phyloP scores from a whole-genome alignment of 2,888 invertebrate species.

The Eilema sororculum region DNA sequence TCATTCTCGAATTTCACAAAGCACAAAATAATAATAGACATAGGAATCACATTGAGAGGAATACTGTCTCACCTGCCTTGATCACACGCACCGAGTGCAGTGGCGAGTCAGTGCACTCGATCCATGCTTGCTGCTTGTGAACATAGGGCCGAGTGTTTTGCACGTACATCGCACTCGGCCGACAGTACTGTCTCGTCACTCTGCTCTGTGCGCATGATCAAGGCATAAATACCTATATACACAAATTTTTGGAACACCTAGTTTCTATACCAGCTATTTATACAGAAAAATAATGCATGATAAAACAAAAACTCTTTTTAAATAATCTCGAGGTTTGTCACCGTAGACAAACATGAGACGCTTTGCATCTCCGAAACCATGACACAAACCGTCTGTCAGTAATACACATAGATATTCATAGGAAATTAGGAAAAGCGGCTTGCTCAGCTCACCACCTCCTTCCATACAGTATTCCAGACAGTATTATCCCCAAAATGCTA shows the following conservation, averaged over 20 bases:
- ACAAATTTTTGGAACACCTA: slow-evolving; percentile 15
- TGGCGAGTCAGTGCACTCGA: too few species aligned
- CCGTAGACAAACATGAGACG: background rate
- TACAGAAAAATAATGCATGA: slow-evolving; percentile 14
- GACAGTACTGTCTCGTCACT: too few species aligned
- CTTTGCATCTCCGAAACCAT: too few species aligned
- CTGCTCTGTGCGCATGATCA: too few species aligned
- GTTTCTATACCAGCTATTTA: slow-evolving; percentile 16
- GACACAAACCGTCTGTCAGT: too few species aligned
- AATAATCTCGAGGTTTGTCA: slow-evolving; percentile 3
- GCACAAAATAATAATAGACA: slow-evolving; percentile 40
- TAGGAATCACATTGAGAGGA: slow-evolving; percentile 40
- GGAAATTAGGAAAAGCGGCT: too few species aligned
- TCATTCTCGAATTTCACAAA: slow-evolving; percentile 40
- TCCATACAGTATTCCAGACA: slow-evolving; percentile 24
- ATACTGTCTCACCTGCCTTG: slow-evolving; percentile 40
- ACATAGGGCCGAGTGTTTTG: too few species aligned
- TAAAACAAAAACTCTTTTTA: background rate
- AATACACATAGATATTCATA: too few species aligned
- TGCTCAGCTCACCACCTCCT: background rate
- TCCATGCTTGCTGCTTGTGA: too few species aligned
- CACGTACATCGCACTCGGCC: too few species aligned
- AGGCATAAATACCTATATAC: slow-evolving; percentile 19
- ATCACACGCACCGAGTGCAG: too few species aligned
- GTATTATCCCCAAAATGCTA: slow-evolving; percentile 44